Conservation (phyloP, 2,113 vertebrate genomes). For the Grammatotria lemairii region DNA sequence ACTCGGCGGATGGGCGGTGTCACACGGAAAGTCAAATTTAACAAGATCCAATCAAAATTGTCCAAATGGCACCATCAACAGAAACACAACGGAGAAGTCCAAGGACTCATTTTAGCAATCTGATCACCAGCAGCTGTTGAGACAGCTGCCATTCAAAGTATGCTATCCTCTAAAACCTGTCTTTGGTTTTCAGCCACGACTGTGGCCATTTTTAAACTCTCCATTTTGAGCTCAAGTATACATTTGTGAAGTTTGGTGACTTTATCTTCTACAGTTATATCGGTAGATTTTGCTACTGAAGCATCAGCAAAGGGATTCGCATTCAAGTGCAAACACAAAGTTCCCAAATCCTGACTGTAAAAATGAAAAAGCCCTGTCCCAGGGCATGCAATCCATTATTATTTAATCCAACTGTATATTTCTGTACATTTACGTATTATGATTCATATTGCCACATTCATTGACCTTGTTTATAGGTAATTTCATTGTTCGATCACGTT, state of each 20-base stretch:
- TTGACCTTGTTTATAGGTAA: too few species aligned
- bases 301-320: neutral
- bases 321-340: neutral
- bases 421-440: too few species aligned
- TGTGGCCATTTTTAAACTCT: neutral
- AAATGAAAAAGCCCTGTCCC: neutral
- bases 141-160: neutral
- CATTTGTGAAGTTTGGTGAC: neutral
- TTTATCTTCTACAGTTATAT: neutral
- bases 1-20: neutral
- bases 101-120: neutral
- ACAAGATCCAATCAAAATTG: neutral
- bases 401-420: too few species aligned
- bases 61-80: neutral
- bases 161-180: neutral
- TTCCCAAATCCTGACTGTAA: neutral
- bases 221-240: neutral
- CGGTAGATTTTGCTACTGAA: neutral
- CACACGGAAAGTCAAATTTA: accelerated
- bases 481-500: accelerated
- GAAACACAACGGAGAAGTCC: neutral
- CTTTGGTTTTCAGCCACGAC: neutral
- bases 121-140: neutral
- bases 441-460: too few species aligned
- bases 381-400: too few species aligned